Percentiles rank a stretch among this genome's conserved stretches.
Evolutionary conservation across 2,888 invertebrate genomes (phyloP).

Genomic region (Drosophila niveifrons): DNA sequence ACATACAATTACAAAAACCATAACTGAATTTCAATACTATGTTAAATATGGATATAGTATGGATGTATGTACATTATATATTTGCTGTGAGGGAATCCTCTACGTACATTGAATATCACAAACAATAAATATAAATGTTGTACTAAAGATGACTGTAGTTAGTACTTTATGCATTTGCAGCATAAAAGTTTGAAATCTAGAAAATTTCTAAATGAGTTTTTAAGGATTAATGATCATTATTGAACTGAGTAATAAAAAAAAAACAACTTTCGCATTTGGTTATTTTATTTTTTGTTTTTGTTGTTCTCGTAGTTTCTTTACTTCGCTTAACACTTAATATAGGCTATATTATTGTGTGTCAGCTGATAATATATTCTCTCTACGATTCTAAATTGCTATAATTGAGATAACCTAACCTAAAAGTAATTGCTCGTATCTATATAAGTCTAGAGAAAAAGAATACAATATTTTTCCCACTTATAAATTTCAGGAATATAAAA

Average conservation of each 20-base stretch:
- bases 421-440: slow-evolving; percentile 12
- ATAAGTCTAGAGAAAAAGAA: slow-evolving; percentile 2
- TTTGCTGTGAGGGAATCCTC: slow-evolving; percentile 17
- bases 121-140: slow-evolving; percentile 23
- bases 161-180: slow-evolving; percentile 13
- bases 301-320: slow-evolving; percentile 9
- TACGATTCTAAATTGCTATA: slow-evolving; percentile 23
- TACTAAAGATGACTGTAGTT: slow-evolving; percentile 15
- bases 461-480: slow-evolving; percentile 20
- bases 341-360: background rate
- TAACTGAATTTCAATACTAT: slow-evolving; percentile 7
- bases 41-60: slow-evolving; percentile 5
- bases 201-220: slow-evolving; percentile 8
- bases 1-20: slow-evolving; percentile 27
- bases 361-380: slow-evolving; percentile 9
- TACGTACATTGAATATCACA: slow-evolving; percentile 23
- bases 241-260: slow-evolving; percentile 10
- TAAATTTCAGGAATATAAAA: slow-evolving; percentile 16
- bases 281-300: slow-evolving; percentile 13
- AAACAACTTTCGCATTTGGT: background rate
- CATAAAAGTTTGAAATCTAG: slow-evolving; percentile 2
- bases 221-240: slow-evolving; percentile 1
- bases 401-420: slow-evolving; percentile 26
- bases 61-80: slow-evolving; percentile 24
- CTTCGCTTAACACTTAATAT: background rate